Conservation (phyloP, 1,140 invertebrate species). For the Rhizoglyphus robini region DNA sequence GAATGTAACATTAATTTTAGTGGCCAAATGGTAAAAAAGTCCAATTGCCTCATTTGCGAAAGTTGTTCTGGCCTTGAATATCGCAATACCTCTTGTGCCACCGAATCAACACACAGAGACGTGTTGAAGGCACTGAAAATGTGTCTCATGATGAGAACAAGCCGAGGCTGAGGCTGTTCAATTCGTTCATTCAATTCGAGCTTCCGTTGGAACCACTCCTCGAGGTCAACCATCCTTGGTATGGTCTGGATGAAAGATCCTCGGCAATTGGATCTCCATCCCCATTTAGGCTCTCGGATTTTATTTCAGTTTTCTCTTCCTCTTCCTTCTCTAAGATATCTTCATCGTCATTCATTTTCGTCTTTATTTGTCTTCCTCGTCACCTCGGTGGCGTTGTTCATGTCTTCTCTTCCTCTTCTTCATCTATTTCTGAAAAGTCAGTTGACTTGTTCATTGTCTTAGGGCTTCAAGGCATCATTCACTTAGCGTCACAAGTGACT, state of each 20-base stretch:
- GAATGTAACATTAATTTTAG: no score
- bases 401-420: constrained; percentile 32
- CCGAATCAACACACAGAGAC: no score
- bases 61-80: no score
- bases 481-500: no score
- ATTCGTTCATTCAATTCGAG: constrained; percentile 6
- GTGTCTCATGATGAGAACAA: no score
- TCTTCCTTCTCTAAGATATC: constrained; percentile 37
- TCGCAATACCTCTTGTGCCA: no score
- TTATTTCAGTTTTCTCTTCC: constrained; percentile 29
- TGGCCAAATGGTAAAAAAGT: no score
- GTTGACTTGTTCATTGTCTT: constrained; percentile 36
- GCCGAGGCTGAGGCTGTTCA: no score
- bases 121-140: no score
- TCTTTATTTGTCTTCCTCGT: constrained; percentile 34
- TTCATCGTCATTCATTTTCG: constrained; percentile 37
- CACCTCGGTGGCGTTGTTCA: constrained; percentile 25
- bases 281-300: constrained; percentile 31
- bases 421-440: constrained; percentile 39
- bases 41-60: no score
- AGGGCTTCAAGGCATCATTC: constrained; percentile 37
- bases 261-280: constrained; percentile 44
- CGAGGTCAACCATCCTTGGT: constrained; percentile 28
- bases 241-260: constrained; percentile 50
- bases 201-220: constrained; percentile 19